These are phyloP conservation scores for Byasa hedistus DNA, from an alignment of 2,888 invertebrate genomes.

Conservation along the genomic window DNA sequence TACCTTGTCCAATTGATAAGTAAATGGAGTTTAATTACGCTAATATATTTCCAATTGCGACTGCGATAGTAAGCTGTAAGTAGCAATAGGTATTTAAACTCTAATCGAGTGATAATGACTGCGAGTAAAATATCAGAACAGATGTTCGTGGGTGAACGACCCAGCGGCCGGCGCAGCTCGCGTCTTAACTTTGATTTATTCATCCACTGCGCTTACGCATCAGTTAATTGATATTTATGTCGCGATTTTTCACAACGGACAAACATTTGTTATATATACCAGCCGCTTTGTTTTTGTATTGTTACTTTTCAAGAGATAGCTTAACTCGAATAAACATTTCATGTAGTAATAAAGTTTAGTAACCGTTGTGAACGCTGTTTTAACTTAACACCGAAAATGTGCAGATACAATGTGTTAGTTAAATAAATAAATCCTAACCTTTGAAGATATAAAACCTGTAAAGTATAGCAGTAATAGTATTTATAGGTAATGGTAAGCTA, in stretches of 20 bases:
- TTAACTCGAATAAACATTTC: not conserved
- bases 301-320: not conserved
- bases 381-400: too few relatives aligned
- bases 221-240: slow-evolving; percentile 44
- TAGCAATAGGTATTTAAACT: slow-evolving; percentile 42
- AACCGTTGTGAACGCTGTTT: too few relatives aligned
- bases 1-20: slow-evolving; percentile 7
- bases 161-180: slow-evolving; percentile 47
- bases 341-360: too few relatives aligned
- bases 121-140: slow-evolving; percentile 72
- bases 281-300: not conserved
- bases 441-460: too few relatives aligned
- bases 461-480: too few relatives aligned
- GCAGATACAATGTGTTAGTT: too few relatives aligned
- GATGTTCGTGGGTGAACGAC: slow-evolving; percentile 73
- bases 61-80: slow-evolving; percentile 42
- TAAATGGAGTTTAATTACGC: slow-evolving; percentile 23
- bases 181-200: slow-evolving; percentile 54
- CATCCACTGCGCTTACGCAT: slow-evolving; percentile 56
- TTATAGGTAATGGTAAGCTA: too few relatives aligned
- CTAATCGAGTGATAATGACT: slow-evolving; percentile 60
- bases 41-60: slow-evolving; percentile 43
- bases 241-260: slow-evolving; percentile 43
- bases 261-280: not conserved
- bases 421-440: too few relatives aligned